Base-by-base conservation (phyloP, 2,888 invertebrate genomes). In the Drosophila anceps region DNA sequence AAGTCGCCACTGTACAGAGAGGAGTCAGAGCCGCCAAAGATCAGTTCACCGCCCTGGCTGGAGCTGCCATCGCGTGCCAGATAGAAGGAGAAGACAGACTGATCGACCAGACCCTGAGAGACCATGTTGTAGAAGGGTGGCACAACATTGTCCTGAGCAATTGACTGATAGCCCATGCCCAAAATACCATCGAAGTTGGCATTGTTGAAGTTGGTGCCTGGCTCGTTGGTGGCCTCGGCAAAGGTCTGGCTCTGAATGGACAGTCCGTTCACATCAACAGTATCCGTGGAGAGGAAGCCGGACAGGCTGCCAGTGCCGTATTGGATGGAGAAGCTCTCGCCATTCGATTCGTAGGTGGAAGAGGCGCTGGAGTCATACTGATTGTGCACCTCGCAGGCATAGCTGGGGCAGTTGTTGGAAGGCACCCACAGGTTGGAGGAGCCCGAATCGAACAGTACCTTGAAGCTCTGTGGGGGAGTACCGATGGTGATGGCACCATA, bases 361-460 rank as follows among this genome's bases (percentile, higher is more conserved):
- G 99, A 99, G 91, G 95, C 95, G 62, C 91, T 94, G 88, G 96
- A 96, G 94, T 98, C 96, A 93, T 99, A 99, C 93, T 98, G 98
- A 92, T 97, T 96, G 93, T 99, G 99, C 96, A 95, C 92, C 96
- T 96, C 93, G 93, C 98, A 98, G 43, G 98, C 98, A 61, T 96
- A 96, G 92, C 95, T 95, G 91, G 96, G 95, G 93, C 99, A 99
- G 92, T 97, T 96, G 93, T 98, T 97, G 31, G 98, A 98, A 12
- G 99, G 99, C 63, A 99, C 96, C 99, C 99, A 99, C 73, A 99
- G 95, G 93, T 99, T 99, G 60, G 99, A 98, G 31, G 99, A 99
- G 70, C 99, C 99, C 0, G 99, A 99, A 93, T 99, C 99, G 94
- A 99, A 99, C 76, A 99, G 96, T 68, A 99, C 98, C 90, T 95